Conservation (phyloP, 2,888 invertebrate genomes). For the Phortica okadai region DNA sequence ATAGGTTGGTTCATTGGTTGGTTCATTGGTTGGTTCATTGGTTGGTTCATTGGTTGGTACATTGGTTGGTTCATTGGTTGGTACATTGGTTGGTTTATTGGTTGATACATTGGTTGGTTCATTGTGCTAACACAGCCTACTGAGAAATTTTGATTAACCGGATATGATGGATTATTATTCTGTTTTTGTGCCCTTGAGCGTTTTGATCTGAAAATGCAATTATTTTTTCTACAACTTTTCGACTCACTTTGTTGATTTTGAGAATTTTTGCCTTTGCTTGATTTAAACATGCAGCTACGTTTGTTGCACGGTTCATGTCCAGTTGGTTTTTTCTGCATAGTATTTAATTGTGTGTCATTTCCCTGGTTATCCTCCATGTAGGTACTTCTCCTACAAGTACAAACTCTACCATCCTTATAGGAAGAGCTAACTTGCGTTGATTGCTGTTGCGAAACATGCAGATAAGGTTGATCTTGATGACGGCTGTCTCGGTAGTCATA, state of each 20-base stretch:
- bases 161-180: not conserved
- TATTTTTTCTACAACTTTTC: not conserved
- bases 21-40: not conserved
- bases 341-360: too few relatives aligned
- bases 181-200: not conserved
- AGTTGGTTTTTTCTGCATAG: not conserved
- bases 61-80: not conserved
- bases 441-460: not conserved
- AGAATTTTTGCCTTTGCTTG: not conserved
- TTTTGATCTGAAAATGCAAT: slow-evolving; percentile 3
- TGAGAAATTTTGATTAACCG: not conserved
- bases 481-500: not conserved
- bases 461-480: not conserved
- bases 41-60: not conserved
- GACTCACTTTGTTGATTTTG: not conserved
- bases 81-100: not conserved
- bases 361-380: too few relatives aligned
- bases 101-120: not conserved
- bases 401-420: too few relatives aligned
- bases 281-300: not conserved
- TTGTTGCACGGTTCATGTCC: not conserved
- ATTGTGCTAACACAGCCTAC: not conserved
- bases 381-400: too few relatives aligned
- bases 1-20: not conserved
- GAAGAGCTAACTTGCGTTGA: not conserved